Evolutionary conservation across 2,113 vertebrate species (phyloP), one percentile per base, ranked within the genome.

Genomic region (Apistogramma diplotaenia): DNA sequence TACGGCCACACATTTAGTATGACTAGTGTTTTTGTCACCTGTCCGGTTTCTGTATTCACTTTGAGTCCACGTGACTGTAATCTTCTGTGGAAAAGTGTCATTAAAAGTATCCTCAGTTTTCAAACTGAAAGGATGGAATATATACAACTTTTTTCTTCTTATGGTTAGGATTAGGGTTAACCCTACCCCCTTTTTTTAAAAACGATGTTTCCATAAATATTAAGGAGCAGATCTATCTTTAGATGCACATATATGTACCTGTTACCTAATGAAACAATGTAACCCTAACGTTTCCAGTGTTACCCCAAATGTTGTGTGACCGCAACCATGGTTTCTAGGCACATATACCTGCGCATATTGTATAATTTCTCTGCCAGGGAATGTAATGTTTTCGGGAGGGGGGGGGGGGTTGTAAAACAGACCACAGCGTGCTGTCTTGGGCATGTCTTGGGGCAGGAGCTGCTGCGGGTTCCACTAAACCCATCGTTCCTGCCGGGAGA

Each of bases 401-500:
- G 5, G 2, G 16, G 1, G 1, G 54, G 54, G 46, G 54, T 2
- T 25, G 19, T 49, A 55, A 61, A 25, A 1, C 4, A 6, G 8
- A 71, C 46, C 57, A 51, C 74, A 74, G 31, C 11, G 11, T 16
- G 70, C 19, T 54, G 72, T 13, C 10, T n/a, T 37, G 35, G 58
- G 58, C 19, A 51, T 78, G 67, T 54, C 29, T 23, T 7, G n/a
- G 2, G 65, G 37, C 71, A 46, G 61, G 25, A 78, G 67, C 59
- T 19, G 40, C 27, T 53, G 19, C 62, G 56, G 61, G 10, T 79
- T 60, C 23, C 43, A 29, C 49, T 54, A 33, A 80, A 62, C 55
- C 88, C 76, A 88, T 65, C 6, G 54, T 2, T 79, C 43, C 85
- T 74, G 70, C 71, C 56, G 81, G 73, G 49, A 82, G 31, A 71